Conservation (phyloP, 2,888 invertebrate genomes). For the Macropis europaea region DNA sequence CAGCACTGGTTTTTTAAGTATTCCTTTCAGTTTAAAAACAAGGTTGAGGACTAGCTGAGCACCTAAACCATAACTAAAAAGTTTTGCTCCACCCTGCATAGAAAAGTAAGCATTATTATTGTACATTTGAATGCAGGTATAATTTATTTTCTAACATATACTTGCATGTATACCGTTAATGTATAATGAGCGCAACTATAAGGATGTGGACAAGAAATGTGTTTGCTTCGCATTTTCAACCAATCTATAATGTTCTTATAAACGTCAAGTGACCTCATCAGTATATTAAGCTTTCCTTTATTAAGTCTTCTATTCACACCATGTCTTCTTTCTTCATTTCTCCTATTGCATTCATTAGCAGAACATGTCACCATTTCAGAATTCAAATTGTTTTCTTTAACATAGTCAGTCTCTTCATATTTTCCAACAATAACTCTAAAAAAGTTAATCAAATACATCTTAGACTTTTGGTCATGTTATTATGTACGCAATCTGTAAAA, state of each 20-base stretch:
- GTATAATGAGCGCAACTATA: conserved; percentile 84
- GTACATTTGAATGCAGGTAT: neutral
- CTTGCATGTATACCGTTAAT: conserved; percentile 78
- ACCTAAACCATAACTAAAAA: conserved; percentile 84
- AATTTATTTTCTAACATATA: neutral
- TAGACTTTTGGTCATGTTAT: neutral
- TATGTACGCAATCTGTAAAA: neutral
- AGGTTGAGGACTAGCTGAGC: conserved; percentile 83
- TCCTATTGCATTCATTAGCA: neutral
- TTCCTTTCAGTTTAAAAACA: conserved; percentile 82
- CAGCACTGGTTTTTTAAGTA: conserved; percentile 81
- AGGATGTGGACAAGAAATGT: conserved; percentile 83
- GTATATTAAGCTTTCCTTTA: conserved; percentile 72
- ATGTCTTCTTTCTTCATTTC: conserved; percentile 49
- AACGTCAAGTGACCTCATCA: conserved; percentile 78
- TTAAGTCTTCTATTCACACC: conserved; percentile 9
- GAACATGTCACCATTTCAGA: conserved; percentile 60
- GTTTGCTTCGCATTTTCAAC: conserved; percentile 81
- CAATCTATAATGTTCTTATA: conserved; percentile 80
- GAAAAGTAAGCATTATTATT: neutral
- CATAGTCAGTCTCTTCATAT: conserved; percentile 82
- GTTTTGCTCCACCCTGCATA: conserved; percentile 82
- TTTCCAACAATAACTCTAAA: conserved; percentile 84
- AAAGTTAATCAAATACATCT: neutral
- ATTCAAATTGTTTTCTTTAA: conserved; percentile 60